Evolutionary conservation across 2,888 invertebrate genomes (phyloP).

Genomic region (Morpho achilles): DNA sequence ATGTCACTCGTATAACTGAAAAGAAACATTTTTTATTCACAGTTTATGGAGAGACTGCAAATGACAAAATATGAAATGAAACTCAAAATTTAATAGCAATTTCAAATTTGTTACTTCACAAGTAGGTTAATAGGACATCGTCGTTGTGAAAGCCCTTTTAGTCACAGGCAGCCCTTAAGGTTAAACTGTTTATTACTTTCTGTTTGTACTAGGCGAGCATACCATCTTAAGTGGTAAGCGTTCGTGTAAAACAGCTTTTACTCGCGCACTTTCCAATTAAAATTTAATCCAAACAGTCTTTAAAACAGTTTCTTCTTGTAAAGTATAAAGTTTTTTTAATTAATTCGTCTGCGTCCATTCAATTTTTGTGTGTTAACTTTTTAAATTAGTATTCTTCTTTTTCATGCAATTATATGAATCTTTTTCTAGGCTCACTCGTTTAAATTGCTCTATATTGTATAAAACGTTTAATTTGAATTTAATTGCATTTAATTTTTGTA

Average conservation of each 20-base stretch:
- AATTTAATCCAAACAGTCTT: constrained; percentile 24
- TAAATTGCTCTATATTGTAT: constrained; percentile 3
- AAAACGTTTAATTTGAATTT: constrained; percentile 2
- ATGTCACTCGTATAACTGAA: too few relatives aligned
- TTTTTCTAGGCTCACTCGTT: neutral
- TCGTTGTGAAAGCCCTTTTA: constrained; percentile 19
- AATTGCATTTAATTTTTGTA: neutral
- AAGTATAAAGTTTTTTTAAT: constrained; percentile 18
- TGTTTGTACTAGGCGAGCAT: constrained; percentile 15
- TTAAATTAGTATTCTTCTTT: constrained; percentile 11
- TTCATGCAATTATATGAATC: constrained; percentile 10
- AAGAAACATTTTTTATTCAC: too few relatives aligned
- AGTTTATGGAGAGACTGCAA: too few relatives aligned
- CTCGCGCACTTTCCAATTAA: constrained; percentile 23
- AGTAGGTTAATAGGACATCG: constrained; percentile 27
- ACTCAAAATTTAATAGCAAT: constrained; percentile 6
- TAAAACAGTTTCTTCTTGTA: constrained; percentile 23
- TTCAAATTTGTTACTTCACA: constrained; percentile 10
- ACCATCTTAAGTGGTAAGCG: constrained; percentile 19
- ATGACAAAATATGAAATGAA: too few relatives aligned
- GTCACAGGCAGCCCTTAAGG: constrained; percentile 19
- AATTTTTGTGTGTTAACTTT: constrained; percentile 7
- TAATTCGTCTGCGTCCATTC: constrained; percentile 15
- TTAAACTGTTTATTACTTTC: constrained; percentile 19
- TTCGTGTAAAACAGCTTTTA: constrained; percentile 22